These are phyloP conservation scores for Arctopsyche grandis DNA, from an alignment of 1,140 invertebrate genomes.

Conservation along the genomic window DNA sequence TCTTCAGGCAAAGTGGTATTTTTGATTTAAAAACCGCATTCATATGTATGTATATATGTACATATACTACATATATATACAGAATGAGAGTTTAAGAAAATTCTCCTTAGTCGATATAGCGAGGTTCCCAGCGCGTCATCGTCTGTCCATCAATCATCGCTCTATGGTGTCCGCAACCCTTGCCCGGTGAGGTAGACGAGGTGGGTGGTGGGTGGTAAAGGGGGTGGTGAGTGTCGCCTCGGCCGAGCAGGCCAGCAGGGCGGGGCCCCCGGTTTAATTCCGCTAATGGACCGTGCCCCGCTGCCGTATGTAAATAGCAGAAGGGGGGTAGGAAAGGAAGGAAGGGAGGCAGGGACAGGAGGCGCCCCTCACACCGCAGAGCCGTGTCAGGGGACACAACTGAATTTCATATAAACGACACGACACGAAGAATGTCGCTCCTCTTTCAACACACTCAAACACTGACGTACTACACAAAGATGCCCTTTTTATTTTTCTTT, in stretches of 20 bases:
- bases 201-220: neutral
- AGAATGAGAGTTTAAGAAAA: neutral
- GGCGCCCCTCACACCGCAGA: neutral
- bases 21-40: neutral
- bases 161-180: constrained; percentile 33
- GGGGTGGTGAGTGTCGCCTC: neutral
- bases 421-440: neutral
- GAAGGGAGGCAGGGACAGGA: neutral
- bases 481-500: no score
- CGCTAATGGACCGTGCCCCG: constrained; percentile 48
- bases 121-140: constrained; percentile 9
- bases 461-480: no score
- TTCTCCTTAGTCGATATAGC: neutral
- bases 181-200: neutral
- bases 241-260: constrained; percentile 16
- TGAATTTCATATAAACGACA: constrained; percentile 10
- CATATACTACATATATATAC: neutral
- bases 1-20: no score
- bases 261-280: constrained; percentile 46
- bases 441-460: neutral
- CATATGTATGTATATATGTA: neutral
- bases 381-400: neutral
- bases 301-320: constrained; percentile 46
- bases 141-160: constrained; percentile 39
- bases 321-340: neutral